Conservation (phyloP, 2,797 vertebrate species). For the Trematomus bernacchii region DNA sequence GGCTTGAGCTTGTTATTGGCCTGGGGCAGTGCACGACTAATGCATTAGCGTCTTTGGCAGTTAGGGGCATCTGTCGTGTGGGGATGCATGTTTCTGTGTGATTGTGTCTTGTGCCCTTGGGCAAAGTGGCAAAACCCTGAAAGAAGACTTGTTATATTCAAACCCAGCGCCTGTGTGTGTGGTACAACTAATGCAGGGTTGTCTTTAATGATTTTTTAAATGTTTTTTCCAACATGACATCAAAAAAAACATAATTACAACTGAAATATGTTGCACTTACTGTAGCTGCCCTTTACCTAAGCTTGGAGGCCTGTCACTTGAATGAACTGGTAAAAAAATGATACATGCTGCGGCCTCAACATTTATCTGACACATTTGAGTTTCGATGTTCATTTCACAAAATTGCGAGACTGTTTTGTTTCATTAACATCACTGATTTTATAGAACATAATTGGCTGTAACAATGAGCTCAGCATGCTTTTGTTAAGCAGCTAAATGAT, state of each 20-base stretch:
- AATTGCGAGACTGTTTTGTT: slow-evolving; percentile 39
- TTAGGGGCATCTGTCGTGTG: slow-evolving; percentile 65
- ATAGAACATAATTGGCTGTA: slow-evolving; percentile 53
- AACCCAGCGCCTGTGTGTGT: slow-evolving; percentile 24
- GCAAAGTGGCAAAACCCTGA: slow-evolving; percentile 50
- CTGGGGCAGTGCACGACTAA: slow-evolving; percentile 75
- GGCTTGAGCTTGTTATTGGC: slow-evolving; percentile 71
- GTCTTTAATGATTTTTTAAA: too few relatives aligned
- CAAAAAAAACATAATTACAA: background rate
- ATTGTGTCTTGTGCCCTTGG: slow-evolving; percentile 60
- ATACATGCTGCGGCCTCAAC: slow-evolving; percentile 26
- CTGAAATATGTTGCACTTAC: slow-evolving; percentile 8
- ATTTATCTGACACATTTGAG: slow-evolving; percentile 35
- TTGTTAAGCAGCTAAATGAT: slow-evolving; percentile 59
- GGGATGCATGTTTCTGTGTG: slow-evolving; percentile 56
- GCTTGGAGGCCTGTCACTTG: slow-evolving; percentile 16
- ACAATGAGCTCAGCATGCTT: slow-evolving; percentile 57
- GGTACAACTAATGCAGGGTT: too few relatives aligned
- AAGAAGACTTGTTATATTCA: slow-evolving; percentile 44
- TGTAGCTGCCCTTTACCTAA: slow-evolving; percentile 9
- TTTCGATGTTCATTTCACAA: slow-evolving; percentile 27
- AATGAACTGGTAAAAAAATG: slow-evolving; percentile 18
- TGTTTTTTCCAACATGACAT: background rate
- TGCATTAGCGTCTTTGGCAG: slow-evolving; percentile 78
- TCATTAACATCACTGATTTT: slow-evolving; percentile 50